Base-by-base conservation (phyloP, 2,797 vertebrate species). In the Pelobates cultripes region DNA sequence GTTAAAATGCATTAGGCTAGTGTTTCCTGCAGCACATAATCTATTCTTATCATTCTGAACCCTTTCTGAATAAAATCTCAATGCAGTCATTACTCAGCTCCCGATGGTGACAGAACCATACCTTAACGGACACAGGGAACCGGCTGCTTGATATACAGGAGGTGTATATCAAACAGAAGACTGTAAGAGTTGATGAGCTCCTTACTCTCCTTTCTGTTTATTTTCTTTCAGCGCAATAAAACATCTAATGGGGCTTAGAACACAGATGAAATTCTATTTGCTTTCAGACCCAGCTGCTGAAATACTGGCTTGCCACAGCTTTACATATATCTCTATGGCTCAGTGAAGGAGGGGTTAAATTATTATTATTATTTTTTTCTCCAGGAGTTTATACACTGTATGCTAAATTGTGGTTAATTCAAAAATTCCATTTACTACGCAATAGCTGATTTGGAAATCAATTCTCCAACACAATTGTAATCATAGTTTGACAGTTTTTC, bases 161-260 rank as follows among this genome's bases (percentile, higher is more conserved):
- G 77, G 76, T 79, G 44, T 79, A 83, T 75, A 79, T 75, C 77
- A 83, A 60, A 57, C 53, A 70, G 43, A 14, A 75, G 80, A 76
- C 51, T 61, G 66, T 63, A 53, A 70, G 76, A 75, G 76, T 3
- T 43, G 53, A 75, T 70, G 76, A 79, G 81, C 76, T 70, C 55
- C 75, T 73, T 78, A 53, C 70, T 71, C 55, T 43, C 67, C 53
- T 69, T 69, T 73, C 70, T 83, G 63, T 73, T 75, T 75, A 83
- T 75, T 79, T 83, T 75, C 81, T 79, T 78, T 83, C 76, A 74
- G 81, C 76, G 28, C 73, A 74, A 78, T 83, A 73, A 79, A 75
- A 66, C 55, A 74, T 79, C 72, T 83, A 83, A 83, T 83, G 81
- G 77, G 64, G 76, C 81, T 78, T 7, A 67, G 64, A 67, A 79